Percentiles rank a stretch among this genome's conserved stretches.
These are phyloP conservation scores for Yponomeuta sedellus DNA, from an alignment of 2,888 invertebrate species.

Conservation along the genomic window DNA sequence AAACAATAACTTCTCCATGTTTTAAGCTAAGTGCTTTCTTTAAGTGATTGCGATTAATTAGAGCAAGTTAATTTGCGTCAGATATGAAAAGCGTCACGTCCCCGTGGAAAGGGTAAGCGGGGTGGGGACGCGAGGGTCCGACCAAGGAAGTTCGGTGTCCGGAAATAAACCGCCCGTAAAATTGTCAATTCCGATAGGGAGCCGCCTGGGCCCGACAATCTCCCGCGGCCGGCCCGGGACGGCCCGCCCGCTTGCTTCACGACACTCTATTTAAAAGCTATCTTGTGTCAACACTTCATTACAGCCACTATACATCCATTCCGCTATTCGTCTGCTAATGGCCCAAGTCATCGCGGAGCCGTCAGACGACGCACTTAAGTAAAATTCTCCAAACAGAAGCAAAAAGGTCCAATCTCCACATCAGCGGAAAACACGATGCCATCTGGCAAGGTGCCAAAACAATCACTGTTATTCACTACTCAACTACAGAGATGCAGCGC, in stretches of 20 bases:
- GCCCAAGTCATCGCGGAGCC: neutral
- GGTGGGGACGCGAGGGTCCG: constrained; percentile 45
- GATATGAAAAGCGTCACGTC: constrained; percentile 38
- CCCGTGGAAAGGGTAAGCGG: constrained; percentile 30
- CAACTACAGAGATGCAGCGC: constrained; percentile 33
- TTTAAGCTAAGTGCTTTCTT: constrained; percentile 7
- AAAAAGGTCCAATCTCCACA: constrained; percentile 35
- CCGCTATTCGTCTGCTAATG: neutral
- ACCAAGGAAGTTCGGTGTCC: constrained; percentile 74
- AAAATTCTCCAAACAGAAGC: neutral
- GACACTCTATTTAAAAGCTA: constrained; percentile 10
- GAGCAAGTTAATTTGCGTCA: constrained; percentile 1
- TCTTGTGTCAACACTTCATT: constrained; percentile 5
- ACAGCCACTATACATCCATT: neutral
- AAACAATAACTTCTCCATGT: constrained; percentile 11
- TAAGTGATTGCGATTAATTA: constrained; percentile 12
- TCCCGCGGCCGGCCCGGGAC: constrained; percentile 30
- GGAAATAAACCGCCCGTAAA: constrained; percentile 82
- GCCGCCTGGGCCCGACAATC: constrained; percentile 57
- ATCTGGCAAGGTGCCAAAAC: constrained; percentile 71
- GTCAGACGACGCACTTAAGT: constrained; percentile 5
- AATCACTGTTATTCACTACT: constrained; percentile 71
- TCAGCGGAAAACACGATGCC: constrained; percentile 61
- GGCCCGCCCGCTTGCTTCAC: constrained; percentile 27
- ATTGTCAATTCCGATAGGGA: constrained; percentile 79